Evolutionary conservation across 2,797 vertebrate species (phyloP), one percentile per base, ranked within the genome.

Genomic region (Bradypodion ventrale): DNA sequence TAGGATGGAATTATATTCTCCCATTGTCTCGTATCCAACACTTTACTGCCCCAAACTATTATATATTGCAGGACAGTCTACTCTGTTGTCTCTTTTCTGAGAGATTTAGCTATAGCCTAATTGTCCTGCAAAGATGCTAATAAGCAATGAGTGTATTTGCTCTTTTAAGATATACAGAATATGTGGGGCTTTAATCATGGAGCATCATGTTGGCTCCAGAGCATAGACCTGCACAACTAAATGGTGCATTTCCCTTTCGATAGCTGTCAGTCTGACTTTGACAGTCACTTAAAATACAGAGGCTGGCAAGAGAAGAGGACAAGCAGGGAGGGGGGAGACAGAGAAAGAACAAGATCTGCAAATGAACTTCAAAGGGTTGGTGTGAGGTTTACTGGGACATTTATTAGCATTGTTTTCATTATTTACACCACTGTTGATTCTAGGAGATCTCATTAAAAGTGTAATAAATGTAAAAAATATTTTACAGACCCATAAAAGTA

Each of bases 401-500:
- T 97, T 96, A 96, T 94, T 95, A 84, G 94, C 87, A 94, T 88
- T 95, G 93, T 95, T 96, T 96, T 95, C 96, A 96, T 97, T 96
- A 96, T 96, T 96, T 96, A 96, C 94, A 95, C 95, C 95, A 84
- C 94, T 86, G 95, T 95, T 85, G 94, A 95, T 96, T 95, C 96
- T 94, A 95, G 95, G 95, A 96, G 95, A 96, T 96, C 96, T 96
- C 87, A 93, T 96, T 97, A 97, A 96, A 96, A 72, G 91, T 66
- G 93, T 96, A 95, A 96, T 96, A 97, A 96, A 96, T 96, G 95
- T 96, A 96, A 96, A 96, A 78, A 96, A 96, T 96, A 96, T 96
- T 96, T 96, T 96, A 97, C 92, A 93, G 93, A 93, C 92, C 95
- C 93, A 93, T 97, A 96, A 96, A 96, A 96, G 91, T 91, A 46